Evolutionary conservation across 2,113 vertebrate species (phyloP), one percentile per base, ranked within the genome.

Genomic region (Myrmecophaga tridactyla): DNA sequence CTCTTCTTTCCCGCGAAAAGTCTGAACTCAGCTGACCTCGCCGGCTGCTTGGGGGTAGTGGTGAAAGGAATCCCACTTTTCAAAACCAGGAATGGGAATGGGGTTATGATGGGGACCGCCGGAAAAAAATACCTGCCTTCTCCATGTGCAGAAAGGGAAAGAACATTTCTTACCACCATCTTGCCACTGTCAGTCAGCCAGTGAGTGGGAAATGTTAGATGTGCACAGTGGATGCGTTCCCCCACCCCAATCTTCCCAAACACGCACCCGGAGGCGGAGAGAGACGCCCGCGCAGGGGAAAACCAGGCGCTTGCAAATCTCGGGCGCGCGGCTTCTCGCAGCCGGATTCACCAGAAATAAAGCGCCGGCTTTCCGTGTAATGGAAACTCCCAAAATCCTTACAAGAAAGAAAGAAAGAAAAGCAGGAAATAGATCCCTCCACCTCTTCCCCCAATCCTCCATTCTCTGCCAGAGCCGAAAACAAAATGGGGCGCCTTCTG

Each of bases 341-440:
- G 67, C 77, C 23, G 4, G 27, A 78, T 70, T 58, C 29, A 10
- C 84, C 20, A 46, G 81, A 70, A 48, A 78, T 21, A 91, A 92
- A 90, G 60, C 27, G 17, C 58, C 4, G 41, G 72, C 72, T 94
- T 77, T 88, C 2, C 1, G 18, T 89, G 77, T 72, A 87, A 81
- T 90, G 85, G 90, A 94, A 96, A 96, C 88, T 75, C n/a, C n/a
- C 25, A 3, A 88, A 92, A 91, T 65, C 87, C 77, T 92, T 73
- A 75, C 39, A 88, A 92, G 88, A 72, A 77, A 76, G 73, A 34
- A 17, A 91, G 86, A 87, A 94, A 81, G 84, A 90, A 95, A 86
- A 89, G 92, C 75, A 96, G 89, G 89, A 93, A 92, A 48, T 63
- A 25, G 76, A 81, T 36, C 81, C 65, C 31, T 89, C 53, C 43